Base-by-base conservation (phyloP, 2,888 invertebrate species). In the Stramonita haemastoma region DNA sequence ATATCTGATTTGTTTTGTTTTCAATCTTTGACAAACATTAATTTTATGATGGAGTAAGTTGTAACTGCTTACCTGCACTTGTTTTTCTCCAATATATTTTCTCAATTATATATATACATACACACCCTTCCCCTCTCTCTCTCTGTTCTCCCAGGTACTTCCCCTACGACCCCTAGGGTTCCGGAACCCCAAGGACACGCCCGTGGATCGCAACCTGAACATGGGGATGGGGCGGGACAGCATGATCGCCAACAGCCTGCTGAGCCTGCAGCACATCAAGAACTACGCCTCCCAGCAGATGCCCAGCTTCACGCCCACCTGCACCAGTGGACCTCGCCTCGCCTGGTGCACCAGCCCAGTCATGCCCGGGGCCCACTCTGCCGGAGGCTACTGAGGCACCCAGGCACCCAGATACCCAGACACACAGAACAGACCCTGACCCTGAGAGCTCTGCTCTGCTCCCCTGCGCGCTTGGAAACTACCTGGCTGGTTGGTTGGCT, bases 81-180 rank as follows among this genome's bases (percentile, higher is more conserved):
- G n/a, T n/a, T n/a, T n/a, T n/a, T n/a, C n/a, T n/a, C n/a, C n/a
- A n/a, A n/a, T n/a, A n/a, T n/a, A n/a, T n/a, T n/a, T n/a, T n/a
- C n/a, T n/a, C n/a, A n/a, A n/a, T n/a, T n/a, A n/a, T n/a, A n/a
- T n/a, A n/a, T 60, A 15, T 11, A 60, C 60, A 60, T 19, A 60
- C 60, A 60, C 19, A 11, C 13, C 60, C 19, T 60, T 60, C 13
- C 73, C 26, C 26, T 73, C n/a, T 73, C 26, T 26, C 26, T n/a
- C n/a, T n/a, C n/a, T n/a, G n/a, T n/a, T 26, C 13, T 4, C 34
- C 1, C 73, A 95, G 95, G 89, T 96, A 96, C 96, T 97, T 99
- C 93, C 96, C 97, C 5, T 99, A 99, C 96, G 99, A 99, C 98
- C 98, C 89, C 97, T 99, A 95, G 98, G 98, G 96, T 98, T 98